phyloP scores from a whole-genome alignment of 2,888 invertebrate genomes.

The Harpagoxenus sublaevis region DNA sequence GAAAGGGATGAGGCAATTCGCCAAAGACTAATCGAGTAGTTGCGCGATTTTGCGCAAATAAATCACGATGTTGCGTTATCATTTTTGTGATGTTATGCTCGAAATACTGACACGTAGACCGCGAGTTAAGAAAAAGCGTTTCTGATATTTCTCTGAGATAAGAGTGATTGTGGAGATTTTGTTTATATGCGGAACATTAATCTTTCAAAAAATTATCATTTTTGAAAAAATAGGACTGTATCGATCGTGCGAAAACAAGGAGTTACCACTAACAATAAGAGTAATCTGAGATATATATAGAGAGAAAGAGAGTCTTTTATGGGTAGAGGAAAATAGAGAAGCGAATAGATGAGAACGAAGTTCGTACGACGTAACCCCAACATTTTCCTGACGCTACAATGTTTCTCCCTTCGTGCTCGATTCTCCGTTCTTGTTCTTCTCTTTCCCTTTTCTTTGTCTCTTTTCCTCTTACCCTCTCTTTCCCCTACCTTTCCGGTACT shows the following conservation, averaged over 20 bases:
- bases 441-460: slow-evolving; percentile 54
- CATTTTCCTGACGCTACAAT: slow-evolving; percentile 67
- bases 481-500: slow-evolving; percentile 46
- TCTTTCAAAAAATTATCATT: slow-evolving; percentile 6
- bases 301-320: slow-evolving; percentile 60
- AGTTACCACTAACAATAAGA: slow-evolving; percentile 36
- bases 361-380: slow-evolving; percentile 65
- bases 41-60: slow-evolving; percentile 28
- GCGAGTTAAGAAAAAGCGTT: neutral
- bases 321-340: slow-evolving; percentile 66
- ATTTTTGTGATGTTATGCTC: neutral
- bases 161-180: neutral
- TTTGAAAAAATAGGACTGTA: slow-evolving; percentile 47
- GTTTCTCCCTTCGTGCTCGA: slow-evolving; percentile 66
- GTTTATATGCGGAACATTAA: neutral
- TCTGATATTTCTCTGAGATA: neutral
- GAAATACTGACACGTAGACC: neutral
- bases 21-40: slow-evolving; percentile 34
- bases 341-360: slow-evolving; percentile 64
- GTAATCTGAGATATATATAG: slow-evolving; percentile 24
- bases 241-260: slow-evolving; percentile 62
- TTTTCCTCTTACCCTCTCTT: neutral
- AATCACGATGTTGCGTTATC: slow-evolving; percentile 39
- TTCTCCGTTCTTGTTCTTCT: slow-evolving; percentile 48
- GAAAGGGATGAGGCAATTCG: slow-evolving; percentile 7